Evolutionary conservation across 1,140 invertebrate species (phyloP).

Genomic region (Mycetomoellerius zeteki): DNA sequence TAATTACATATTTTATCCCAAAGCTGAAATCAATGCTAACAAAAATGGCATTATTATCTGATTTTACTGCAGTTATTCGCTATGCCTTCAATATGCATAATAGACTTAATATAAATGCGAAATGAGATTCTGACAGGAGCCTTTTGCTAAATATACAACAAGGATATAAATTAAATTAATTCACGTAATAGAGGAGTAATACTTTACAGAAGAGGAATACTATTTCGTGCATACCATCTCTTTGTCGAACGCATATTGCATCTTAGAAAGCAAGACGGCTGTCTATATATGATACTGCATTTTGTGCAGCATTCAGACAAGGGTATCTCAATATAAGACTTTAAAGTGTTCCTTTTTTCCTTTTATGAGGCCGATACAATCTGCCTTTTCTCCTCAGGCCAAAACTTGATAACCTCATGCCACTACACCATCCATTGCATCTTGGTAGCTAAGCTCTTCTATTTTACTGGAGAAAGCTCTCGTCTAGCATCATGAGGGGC

Average conservation of each 20-base stretch:
- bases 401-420: conserved; percentile 38
- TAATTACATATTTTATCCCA: background rate
- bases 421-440: conserved; percentile 20
- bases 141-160: background rate
- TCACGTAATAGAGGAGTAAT: conserved; percentile 7
- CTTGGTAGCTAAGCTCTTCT: background rate
- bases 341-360: conserved; percentile 33
- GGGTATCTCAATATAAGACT: conserved; percentile 39
- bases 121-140: background rate
- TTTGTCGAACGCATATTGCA: conserved; percentile 3
- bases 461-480: conserved; percentile 35
- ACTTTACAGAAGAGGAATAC: background rate
- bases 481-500: conserved; percentile 21
- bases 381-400: background rate
- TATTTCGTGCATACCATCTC: background rate
- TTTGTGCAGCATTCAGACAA: conserved; percentile 26
- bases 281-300: background rate
- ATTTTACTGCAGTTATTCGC: background rate
- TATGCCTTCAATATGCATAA: conserved; percentile 16
- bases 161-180: conserved; percentile 3
- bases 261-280: background rate
- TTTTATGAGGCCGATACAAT: conserved; percentile 38
- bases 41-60: background rate
- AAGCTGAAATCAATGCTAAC: background rate
- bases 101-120: background rate